Evolutionary conservation across 2,797 vertebrate species (phyloP), one percentile per base, ranked within the genome.

Genomic region (Delichon dasypus): DNA sequence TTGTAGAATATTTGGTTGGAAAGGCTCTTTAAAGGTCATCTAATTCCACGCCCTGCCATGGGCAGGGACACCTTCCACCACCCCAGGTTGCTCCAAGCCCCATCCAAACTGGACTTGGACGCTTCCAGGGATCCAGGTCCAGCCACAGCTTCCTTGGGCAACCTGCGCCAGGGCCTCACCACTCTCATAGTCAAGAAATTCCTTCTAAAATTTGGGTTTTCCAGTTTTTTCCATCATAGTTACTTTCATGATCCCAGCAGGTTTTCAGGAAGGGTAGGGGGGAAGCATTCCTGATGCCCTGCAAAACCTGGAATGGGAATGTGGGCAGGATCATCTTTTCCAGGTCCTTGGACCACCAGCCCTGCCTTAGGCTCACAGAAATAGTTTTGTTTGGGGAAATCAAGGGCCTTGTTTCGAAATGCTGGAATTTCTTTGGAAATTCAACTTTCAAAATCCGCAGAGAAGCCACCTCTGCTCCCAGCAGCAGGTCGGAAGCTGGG

Each of bases 221-320:
- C 5, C 53, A n/a, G 10, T 7, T 18, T 70, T 76, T 58, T 16
- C 50, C 71, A 36, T 40, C 27, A 1, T 30, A 38, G 53, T 57
- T 44, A 21, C 38, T 82, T 87, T 38, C 21, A 4, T 7, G 4
- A 32, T 62, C 19, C 19, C 38, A 75, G 1, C 54, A 65, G 26
- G 14, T 88, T 91, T 75, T 21, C 11, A 21, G 44, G 34, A 58
- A 5, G 25, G 8, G 14, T 27, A 25, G 8, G 11, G 10, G 16
- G 25, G 16, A 50, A 44, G 10, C 4, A 7, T 48, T 70, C 54
- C 25, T 0, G 0, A 4, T 23, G 11, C 38, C 0, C 0, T 51
- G 25, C 22, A 73, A 60, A 85, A 11, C 38, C 34, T 54, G 14
- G 5, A 47, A 3, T 26, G 32, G 30, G 22, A 82, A 25, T 15